Percentiles rank a stretch among this genome's conserved stretches.
These are phyloP conservation scores for Oscheius sp. DNA, from an alignment of 2,888 invertebrate genomes.

Conservation along the genomic window DNA sequence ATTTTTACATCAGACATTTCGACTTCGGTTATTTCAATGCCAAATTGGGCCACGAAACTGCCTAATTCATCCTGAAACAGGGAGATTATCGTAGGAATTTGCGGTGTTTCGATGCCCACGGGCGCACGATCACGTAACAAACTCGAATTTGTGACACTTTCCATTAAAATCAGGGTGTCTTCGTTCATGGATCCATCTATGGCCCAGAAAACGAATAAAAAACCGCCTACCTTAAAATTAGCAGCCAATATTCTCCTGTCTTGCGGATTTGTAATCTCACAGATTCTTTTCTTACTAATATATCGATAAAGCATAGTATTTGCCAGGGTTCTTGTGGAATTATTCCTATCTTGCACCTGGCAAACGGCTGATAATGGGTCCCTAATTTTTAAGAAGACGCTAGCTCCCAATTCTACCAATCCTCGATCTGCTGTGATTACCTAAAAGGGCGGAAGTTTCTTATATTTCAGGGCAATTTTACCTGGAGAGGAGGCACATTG, in stretches of 20 bases:
- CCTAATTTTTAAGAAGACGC: slow-evolving; percentile 74
- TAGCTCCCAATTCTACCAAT: slow-evolving; percentile 75
- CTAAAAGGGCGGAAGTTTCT: slow-evolving; percentile 30
- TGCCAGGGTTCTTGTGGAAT: slow-evolving; percentile 74
- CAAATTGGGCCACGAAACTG: slow-evolving; percentile 72
- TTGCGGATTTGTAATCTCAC: slow-evolving; percentile 63
- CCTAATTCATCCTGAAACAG: slow-evolving; percentile 73
- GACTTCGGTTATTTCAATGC: slow-evolving; percentile 73
- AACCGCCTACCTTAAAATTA: slow-evolving; percentile 52
- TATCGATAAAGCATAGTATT: slow-evolving; percentile 74
- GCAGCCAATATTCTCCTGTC: slow-evolving; percentile 54
- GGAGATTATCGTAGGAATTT: background rate
- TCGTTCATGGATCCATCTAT: too few species aligned
- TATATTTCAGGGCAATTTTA: slow-evolving; percentile 46
- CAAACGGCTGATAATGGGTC: slow-evolving; percentile 74
- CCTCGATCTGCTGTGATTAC: slow-evolving; percentile 75
- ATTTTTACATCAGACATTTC: slow-evolving; percentile 73
- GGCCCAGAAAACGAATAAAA: background rate
- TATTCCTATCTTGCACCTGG: slow-evolving; percentile 73
- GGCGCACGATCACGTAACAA: too few species aligned
- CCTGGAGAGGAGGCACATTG: slow-evolving; percentile 76
- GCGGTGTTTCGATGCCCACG: too few species aligned
- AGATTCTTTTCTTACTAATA: slow-evolving; percentile 72
- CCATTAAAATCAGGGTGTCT: too few species aligned
- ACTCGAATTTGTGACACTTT: too few species aligned